Base-by-base conservation (phyloP, 1,140 invertebrate genomes). In the Drosophila pallidifrons region DNA sequence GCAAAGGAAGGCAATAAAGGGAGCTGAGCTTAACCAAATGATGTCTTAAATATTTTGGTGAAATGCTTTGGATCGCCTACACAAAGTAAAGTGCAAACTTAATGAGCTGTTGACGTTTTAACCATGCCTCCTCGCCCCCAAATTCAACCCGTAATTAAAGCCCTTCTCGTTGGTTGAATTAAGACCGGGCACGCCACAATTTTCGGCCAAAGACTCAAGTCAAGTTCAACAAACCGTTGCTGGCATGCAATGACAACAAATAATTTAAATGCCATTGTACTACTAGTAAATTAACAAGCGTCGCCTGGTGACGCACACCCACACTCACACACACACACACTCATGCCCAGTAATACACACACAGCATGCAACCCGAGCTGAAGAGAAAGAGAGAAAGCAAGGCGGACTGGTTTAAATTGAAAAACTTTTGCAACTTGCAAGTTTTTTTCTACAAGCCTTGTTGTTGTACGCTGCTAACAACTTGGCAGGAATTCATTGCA, bases 181-280 rank as follows among this genome's bases (percentile, higher is more conserved):
- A 60, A 73, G 45, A 51, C n/a, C 52, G 30, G 8, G n/a, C 59
- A 55, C 15, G 59, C 41, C 41, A 51, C 55, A 59, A 1, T 28
- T 68, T 58, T 58, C 25, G 11, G 8, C 15, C 10, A 52, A 25
- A 46, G 13, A 28, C 10, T n/a, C 20, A 5, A 25, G 47, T 66
- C 54, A 57, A 67, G 73, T 71, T 82, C 72, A 77, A 64, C 52
- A 59, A 82, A 78, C 77, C 69, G 68, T 81, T 58, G 45, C 41
- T 60, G 47, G 68, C 80, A 78, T 71, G 83, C 77, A 83, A 88
- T 79, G 76, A 73, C 58, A 67, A 52, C 69, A 61, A 88, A 83
- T 87, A 87, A 79, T 73, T 80, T 66, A 86, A 86, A 77, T 76
- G 79, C 81, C 81, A 83, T 89, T 88, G 85, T 82, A 75, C 75